Conservation (phyloP, 2,888 invertebrate genomes). For the Mellilla xanthometata region DNA sequence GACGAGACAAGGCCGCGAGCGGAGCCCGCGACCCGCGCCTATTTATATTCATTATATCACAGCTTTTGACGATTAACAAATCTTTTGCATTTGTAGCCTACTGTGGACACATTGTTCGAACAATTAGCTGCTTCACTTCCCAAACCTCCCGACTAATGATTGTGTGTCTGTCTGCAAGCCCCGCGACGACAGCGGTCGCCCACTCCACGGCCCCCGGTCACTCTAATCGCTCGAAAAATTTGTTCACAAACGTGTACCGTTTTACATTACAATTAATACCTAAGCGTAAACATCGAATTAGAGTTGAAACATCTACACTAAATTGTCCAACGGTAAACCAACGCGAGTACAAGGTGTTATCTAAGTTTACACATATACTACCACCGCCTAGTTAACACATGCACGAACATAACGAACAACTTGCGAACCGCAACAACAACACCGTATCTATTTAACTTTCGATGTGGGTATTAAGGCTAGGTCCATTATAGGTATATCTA, state of each 20-base stretch:
- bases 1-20: constrained; percentile 52
- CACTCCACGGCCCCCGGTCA: constrained; percentile 13
- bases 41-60: constrained; percentile 78
- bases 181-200: too few relatives aligned
- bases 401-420: constrained; percentile 64
- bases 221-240: constrained; percentile 73
- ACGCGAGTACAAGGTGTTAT: constrained; percentile 39
- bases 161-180: constrained; percentile 1
- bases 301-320: constrained; percentile 57
- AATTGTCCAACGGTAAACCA: constrained; percentile 55
- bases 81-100: constrained; percentile 81
- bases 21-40: constrained; percentile 56
- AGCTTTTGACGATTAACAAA: constrained; percentile 83
- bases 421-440: constrained; percentile 41
- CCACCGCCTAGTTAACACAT: constrained; percentile 74
- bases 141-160: constrained; percentile 28
- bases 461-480: constrained; percentile 81
- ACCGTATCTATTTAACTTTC: constrained; percentile 59
- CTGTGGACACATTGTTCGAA: constrained; percentile 75
- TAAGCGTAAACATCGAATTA: constrained; percentile 77
- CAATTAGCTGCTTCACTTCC: constrained; percentile 54
- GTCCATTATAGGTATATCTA: constrained; percentile 66
- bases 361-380: constrained; percentile 69
- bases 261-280: constrained; percentile 49
- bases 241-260: constrained; percentile 62